Evolutionary conservation across 2,888 invertebrate genomes (phyloP), one percentile per base, ranked within the genome.

Genomic region (Augochlorella aurata): DNA sequence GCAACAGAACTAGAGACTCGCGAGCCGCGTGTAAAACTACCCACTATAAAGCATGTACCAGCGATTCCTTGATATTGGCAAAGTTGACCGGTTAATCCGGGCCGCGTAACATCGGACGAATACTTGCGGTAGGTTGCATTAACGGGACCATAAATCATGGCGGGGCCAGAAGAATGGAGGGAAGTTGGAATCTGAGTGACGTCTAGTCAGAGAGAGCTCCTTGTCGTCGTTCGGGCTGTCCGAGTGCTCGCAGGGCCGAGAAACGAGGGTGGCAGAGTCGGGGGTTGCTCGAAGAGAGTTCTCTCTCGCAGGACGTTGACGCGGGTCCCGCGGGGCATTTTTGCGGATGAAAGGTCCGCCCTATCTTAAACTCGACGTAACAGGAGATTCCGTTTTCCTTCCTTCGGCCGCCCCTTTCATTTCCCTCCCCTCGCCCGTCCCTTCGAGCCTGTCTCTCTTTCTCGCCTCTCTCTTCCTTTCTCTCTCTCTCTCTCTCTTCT

Each of bases 291-390:
- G 29, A 65, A 29, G 67, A 61, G 69, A 18, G 61, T 61, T 29
- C 74, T 69, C 77, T 72, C 83, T 74, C 70, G 83, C 77, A 89
- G 91, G 90, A 92, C 92, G 92, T 93, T 92, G 93, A 93, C 92
- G 91, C 89, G 90, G 89, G 89, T 93, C 93, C 92, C 93, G 88
- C 85, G 92, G 90, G 93, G 90, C 91, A 93, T 91, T 93, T 93
- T 93, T 90, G 89, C 90, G 90, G 89, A 90, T 88, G 88, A 89
- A 89, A 90, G 88, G 82, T 85, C 89, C 87, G 86, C 87, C 86
- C 87, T 87, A 85, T 85, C 89, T 87, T 82, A 82, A 85, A 84
- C 85, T 88, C 87, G 82, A 85, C 85, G 82, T 86, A 88, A 88
- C 79, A 73, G 72, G 82, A 81, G 83, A 85, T 85, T 73, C 81